Conservation (phyloP, 2,888 invertebrate genomes). For the Allacma fusca region DNA sequence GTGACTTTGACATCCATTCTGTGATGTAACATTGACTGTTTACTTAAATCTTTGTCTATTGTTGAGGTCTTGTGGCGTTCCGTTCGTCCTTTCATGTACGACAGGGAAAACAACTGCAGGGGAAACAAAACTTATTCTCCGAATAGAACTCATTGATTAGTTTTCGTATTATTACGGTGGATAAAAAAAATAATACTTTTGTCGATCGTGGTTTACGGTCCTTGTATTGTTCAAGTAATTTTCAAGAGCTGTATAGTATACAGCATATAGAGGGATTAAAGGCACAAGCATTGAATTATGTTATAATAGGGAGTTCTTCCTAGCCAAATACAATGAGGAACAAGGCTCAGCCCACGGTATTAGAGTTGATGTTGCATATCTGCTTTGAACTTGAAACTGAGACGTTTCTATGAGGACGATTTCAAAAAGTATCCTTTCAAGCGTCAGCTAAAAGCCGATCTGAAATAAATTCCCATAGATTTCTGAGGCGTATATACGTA, state of each 20-base stretch:
- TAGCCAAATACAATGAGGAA: neutral
- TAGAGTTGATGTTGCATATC: too few relatives aligned
- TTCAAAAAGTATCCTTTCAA: too few relatives aligned
- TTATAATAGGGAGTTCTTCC: neutral
- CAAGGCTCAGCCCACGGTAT: neutral
- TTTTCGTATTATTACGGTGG: neutral
- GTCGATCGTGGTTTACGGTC: neutral
- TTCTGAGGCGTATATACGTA: too few relatives aligned
- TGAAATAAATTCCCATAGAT: too few relatives aligned
- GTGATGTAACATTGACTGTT: neutral
- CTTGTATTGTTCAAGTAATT: neutral
- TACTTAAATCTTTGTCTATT: neutral
- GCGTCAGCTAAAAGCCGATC: too few relatives aligned
- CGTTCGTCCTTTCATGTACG: neutral
- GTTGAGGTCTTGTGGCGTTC: neutral
- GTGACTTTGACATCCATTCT: neutral
- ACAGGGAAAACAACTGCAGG: too few relatives aligned
- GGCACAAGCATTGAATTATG: too few relatives aligned
- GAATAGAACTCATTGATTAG: neutral
- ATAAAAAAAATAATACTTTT: neutral
- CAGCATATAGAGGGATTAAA: too few relatives aligned
- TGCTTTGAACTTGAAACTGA: neutral
- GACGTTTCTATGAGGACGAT: too few relatives aligned
- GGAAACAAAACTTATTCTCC: constrained; percentile 5
- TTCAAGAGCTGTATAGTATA: neutral